Conservation (phyloP, 2,888 invertebrate genomes). For the Drosophila paranaensis region DNA sequence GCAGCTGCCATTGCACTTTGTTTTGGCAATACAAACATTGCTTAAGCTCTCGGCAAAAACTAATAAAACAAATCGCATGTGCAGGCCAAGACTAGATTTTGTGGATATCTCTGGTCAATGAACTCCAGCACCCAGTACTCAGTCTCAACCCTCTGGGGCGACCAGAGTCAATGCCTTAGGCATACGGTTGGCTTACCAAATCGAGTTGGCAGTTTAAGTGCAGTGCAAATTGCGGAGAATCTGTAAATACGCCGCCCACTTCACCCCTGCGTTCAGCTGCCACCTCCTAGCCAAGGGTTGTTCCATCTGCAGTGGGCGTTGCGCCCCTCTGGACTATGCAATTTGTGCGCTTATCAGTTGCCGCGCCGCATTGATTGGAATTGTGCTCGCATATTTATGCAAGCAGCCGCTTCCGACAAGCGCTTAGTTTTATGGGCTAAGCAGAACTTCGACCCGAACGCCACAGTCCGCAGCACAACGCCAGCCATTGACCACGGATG, state of each 20-base stretch:
- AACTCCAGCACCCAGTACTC: constrained; percentile 37
- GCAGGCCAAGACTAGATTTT: constrained; percentile 62
- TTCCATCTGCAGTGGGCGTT: constrained; percentile 40
- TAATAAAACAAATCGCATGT: constrained; percentile 81
- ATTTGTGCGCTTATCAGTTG: constrained; percentile 76
- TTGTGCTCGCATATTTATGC: constrained; percentile 58
- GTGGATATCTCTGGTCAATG: constrained; percentile 70
- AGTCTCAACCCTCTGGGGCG: constrained; percentile 17
- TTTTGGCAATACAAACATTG: constrained; percentile 53
- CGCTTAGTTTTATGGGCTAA: constrained; percentile 36
- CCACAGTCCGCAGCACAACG: constrained; percentile 25
- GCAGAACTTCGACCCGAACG: background rate
- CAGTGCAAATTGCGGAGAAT: constrained; percentile 68
- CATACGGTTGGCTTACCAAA: constrained; percentile 57
- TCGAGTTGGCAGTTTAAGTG: constrained; percentile 73
- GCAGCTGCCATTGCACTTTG: constrained; percentile 68
- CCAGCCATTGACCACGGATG: constrained; percentile 28
- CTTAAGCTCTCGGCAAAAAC: constrained; percentile 56
- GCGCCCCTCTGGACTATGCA: constrained; percentile 48
- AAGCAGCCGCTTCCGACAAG: constrained; percentile 57
- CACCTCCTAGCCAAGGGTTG: constrained; percentile 21
- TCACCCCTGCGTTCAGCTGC: background rate
- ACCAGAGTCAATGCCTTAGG: constrained; percentile 41
- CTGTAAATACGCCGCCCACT: constrained; percentile 21
- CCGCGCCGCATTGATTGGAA: constrained; percentile 70